phyloP scores from a whole-genome alignment of 1,140 invertebrate genomes.

The Aleiodes sp. region DNA sequence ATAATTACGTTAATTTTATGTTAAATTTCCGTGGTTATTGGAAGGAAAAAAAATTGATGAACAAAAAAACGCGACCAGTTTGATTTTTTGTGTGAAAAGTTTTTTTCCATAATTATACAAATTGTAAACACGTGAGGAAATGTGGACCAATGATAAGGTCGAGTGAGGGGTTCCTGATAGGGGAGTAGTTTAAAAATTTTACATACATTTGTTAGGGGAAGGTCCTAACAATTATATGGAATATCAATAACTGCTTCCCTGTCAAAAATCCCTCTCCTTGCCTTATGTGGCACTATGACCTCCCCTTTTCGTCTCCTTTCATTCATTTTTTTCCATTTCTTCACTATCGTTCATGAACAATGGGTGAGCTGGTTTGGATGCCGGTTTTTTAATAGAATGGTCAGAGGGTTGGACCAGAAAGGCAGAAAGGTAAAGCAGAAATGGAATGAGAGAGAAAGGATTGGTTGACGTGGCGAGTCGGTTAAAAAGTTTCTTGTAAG shows the following conservation, averaged over 20 bases:
- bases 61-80: background rate
- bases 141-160: slow-evolving; percentile 25
- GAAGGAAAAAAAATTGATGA: background rate
- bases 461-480: slow-evolving; percentile 4
- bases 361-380: background rate
- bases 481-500: background rate
- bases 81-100: background rate
- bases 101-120: background rate
- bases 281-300: background rate
- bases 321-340: background rate
- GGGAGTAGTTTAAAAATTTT: no score
- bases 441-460: background rate
- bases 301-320: background rate
- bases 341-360: background rate
- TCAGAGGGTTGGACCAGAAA: slow-evolving; percentile 21
- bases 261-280: no score
- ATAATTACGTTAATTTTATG: no score
- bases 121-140: slow-evolving; percentile 30
- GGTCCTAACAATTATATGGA: no score
- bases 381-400: slow-evolving; percentile 23
- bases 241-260: no score
- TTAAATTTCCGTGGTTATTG: no score
- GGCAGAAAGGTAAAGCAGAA: slow-evolving; percentile 15
- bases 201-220: no score
- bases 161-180: background rate